Conservation (phyloP, 2,888 invertebrate genomes). For the Drosophila neonasuta region DNA sequence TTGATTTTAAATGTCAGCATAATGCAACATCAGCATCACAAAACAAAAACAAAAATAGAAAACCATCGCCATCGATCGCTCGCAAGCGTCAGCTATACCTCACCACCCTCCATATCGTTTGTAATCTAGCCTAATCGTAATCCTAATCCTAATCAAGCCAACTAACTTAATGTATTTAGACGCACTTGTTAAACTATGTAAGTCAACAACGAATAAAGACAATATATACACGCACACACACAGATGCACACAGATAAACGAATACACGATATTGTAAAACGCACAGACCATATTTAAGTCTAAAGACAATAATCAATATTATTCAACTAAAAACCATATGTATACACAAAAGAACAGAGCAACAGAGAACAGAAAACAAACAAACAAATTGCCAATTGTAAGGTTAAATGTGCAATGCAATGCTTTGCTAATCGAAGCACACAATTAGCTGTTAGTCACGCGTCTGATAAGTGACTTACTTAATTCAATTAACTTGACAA, state of each 20-base stretch:
- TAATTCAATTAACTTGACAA: constrained; percentile 69
- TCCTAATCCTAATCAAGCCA: constrained; percentile 58
- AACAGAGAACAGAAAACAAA: constrained; percentile 22
- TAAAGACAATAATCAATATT: constrained; percentile 39
- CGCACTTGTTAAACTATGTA: constrained; percentile 72
- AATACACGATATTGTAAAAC: constrained; percentile 8
- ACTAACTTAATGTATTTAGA: constrained; percentile 68
- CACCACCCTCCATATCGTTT: constrained; percentile 56
- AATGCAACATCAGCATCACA: constrained; percentile 6
- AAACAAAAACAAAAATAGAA: background rate
- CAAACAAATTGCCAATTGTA: constrained; percentile 62
- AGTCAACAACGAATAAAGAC: constrained; percentile 76
- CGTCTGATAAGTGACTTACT: constrained; percentile 72
- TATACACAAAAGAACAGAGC: constrained; percentile 22
- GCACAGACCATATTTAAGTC: constrained; percentile 10
- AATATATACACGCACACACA: constrained; percentile 51
- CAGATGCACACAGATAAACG: constrained; percentile 12
- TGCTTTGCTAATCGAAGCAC: constrained; percentile 62
- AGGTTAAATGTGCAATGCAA: constrained; percentile 61
- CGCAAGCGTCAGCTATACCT: constrained; percentile 31
- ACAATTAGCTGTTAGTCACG: constrained; percentile 73
- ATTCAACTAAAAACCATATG: constrained; percentile 31
- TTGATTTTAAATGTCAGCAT: background rate
- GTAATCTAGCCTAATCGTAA: constrained; percentile 55
- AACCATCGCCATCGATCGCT: constrained; percentile 12